Conservation (phyloP, 2,888 invertebrate genomes). For the Lasioglossum leucozonium region DNA sequence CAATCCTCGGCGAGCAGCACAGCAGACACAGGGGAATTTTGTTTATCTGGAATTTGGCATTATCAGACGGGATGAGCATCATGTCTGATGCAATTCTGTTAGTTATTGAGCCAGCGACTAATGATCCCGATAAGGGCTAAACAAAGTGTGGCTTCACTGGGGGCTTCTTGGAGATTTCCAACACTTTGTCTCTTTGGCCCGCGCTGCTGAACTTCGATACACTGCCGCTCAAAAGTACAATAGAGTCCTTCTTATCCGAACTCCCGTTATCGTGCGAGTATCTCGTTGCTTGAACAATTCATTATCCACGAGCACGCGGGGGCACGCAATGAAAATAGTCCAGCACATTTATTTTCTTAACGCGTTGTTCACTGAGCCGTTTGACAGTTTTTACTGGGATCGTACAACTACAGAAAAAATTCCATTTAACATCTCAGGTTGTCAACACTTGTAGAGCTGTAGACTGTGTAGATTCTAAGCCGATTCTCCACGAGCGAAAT, state of each 20-base stretch:
- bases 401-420: neutral
- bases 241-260: slow-evolving; percentile 8
- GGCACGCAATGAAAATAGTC: neutral
- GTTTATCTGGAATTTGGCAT: slow-evolving; percentile 77
- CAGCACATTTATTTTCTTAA: neutral
- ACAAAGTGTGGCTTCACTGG: slow-evolving; percentile 73
- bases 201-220: neutral
- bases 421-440: neutral
- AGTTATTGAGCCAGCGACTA: slow-evolving; percentile 79
- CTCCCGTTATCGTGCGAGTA: neutral
- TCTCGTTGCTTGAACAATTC: neutral
- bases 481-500: too few species aligned
- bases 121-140: slow-evolving; percentile 78
- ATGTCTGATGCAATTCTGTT: slow-evolving; percentile 80
- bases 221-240: slow-evolving; percentile 1
- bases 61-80: slow-evolving; percentile 81
- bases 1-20: slow-evolving; percentile 69
- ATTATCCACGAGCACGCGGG: neutral
- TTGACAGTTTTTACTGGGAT: neutral
- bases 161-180: slow-evolving; percentile 75
- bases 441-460: neutral
- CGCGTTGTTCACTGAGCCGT: neutral
- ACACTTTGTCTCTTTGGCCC: slow-evolving; percentile 30
- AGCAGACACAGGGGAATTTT: slow-evolving; percentile 71
- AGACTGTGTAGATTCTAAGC: too few species aligned